phyloP scores from a whole-genome alignment of 2,888 invertebrate species.

The Oasisia sp. region DNA sequence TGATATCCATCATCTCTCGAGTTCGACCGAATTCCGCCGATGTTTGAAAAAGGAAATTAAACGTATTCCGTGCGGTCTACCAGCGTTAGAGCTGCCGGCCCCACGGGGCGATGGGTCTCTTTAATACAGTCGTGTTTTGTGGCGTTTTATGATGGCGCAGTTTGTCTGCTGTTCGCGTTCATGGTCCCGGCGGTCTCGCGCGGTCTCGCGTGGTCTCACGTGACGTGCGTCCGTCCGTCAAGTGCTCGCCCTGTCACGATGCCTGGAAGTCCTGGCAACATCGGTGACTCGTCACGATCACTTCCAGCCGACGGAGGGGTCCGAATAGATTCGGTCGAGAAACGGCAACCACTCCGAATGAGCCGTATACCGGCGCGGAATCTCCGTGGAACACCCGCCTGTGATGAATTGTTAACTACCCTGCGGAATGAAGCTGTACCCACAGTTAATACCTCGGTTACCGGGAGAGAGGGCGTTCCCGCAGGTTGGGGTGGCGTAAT shows the following conservation, averaged over 20 bases:
- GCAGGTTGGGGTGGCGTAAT: background rate
- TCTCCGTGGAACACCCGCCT: background rate
- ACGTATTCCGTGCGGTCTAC: background rate
- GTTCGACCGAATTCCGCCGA: background rate
- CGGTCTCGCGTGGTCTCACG: background rate
- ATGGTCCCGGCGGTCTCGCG: background rate
- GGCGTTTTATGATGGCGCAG: background rate
- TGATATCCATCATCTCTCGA: background rate
- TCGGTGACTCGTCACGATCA: background rate
- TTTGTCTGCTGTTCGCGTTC: background rate
- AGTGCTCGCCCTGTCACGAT: background rate
- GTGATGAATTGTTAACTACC: background rate
- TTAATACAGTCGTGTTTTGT: background rate
- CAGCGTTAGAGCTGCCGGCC: background rate
- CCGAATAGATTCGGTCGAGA: background rate
- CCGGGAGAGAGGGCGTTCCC: background rate
- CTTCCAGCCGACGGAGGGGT: too few relatives aligned
- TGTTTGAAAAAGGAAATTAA: constrained; percentile 12
- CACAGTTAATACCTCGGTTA: background rate
- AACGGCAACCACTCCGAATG: background rate
- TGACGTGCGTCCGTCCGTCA: background rate
- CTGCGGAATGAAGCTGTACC: background rate
- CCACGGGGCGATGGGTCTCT: background rate
- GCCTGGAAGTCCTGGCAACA: background rate
- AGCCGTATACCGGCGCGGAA: background rate